A percentile compares a stretch with the other conserved stretches of the same genome.
Evolutionary conservation across 2,888 invertebrate species (phyloP).

Genomic region (Sepiola atlantica): DNA sequence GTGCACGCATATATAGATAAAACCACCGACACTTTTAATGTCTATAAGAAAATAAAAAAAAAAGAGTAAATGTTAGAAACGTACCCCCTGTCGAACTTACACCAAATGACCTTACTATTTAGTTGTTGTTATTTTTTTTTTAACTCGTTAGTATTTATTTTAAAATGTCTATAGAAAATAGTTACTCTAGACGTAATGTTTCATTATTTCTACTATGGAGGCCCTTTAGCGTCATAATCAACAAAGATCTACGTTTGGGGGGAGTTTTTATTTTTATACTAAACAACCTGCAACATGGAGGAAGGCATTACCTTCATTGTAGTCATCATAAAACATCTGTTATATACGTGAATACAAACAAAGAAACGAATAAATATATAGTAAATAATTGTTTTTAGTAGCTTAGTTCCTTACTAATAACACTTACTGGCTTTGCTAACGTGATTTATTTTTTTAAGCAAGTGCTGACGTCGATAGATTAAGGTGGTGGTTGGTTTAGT

Average conservation of each 20-base stretch:
- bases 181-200: neutral
- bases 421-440: neutral
- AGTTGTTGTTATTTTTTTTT: neutral
- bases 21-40: neutral
- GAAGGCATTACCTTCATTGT: neutral
- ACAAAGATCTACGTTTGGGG: neutral
- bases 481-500: neutral
- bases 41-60: neutral
- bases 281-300: neutral
- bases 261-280: conserved; percentile 20
- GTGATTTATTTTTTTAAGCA: neutral
- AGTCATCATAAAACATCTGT: neutral
- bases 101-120: conserved; percentile 47
- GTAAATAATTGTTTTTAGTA: neutral
- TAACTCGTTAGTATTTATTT: conserved; percentile 16
- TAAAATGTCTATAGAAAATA: neutral
- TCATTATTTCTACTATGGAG: neutral
- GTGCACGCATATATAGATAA: neutral
- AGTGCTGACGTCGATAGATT: neutral
- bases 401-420: neutral
- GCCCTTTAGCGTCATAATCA: neutral
- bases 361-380: neutral
- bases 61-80: neutral
- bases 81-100: conserved; percentile 38
- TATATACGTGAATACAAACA: neutral